A percentile compares a stretch with the other conserved stretches of the same genome.
These are phyloP conservation scores for Astur gentilis DNA, from an alignment of 2,113 vertebrate genomes.

Conservation along the genomic window DNA sequence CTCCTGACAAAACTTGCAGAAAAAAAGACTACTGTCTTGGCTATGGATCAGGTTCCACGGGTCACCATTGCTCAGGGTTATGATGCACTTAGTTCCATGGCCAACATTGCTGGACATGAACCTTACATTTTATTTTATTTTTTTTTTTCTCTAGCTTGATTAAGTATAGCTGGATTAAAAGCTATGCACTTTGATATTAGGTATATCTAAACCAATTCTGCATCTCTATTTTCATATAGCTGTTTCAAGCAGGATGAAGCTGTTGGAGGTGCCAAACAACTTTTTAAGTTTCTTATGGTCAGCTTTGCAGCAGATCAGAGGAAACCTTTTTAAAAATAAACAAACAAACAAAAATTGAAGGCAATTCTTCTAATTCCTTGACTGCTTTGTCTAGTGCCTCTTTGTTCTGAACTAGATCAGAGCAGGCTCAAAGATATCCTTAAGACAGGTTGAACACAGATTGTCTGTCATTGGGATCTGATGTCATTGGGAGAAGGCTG, in stretches of 20 bases:
- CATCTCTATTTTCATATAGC: neutral
- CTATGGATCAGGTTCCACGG: slow-evolving; percentile 94
- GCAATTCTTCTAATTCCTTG: neutral
- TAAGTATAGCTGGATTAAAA: neutral
- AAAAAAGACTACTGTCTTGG: slow-evolving; percentile 84
- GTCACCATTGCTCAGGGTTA: slow-evolving; percentile 95
- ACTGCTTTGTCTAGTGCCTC: neutral
- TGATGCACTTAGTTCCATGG: slow-evolving; percentile 94
- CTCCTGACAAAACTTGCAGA: slow-evolving; percentile 83
- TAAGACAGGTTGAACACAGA: neutral
- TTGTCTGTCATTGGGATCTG: neutral
- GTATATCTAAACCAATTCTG: neutral
- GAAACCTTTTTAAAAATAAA: neutral
- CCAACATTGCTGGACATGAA: slow-evolving; percentile 90
- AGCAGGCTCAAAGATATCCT: neutral
- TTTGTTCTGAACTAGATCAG: neutral
- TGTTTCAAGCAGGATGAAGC: neutral
- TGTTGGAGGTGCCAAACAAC: neutral
- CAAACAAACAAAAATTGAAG: neutral
- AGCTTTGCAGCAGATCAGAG: neutral
- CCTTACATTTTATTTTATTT: neutral
- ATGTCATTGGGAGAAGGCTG: neutral
- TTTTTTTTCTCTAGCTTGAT: neutral
- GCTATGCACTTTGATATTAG: neutral
- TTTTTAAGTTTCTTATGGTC: neutral